A percentile compares a stretch with the other conserved stretches of the same genome.
Conservation (phyloP, 2,113 vertebrate species). For the Nyctibius bracteatus region DNA sequence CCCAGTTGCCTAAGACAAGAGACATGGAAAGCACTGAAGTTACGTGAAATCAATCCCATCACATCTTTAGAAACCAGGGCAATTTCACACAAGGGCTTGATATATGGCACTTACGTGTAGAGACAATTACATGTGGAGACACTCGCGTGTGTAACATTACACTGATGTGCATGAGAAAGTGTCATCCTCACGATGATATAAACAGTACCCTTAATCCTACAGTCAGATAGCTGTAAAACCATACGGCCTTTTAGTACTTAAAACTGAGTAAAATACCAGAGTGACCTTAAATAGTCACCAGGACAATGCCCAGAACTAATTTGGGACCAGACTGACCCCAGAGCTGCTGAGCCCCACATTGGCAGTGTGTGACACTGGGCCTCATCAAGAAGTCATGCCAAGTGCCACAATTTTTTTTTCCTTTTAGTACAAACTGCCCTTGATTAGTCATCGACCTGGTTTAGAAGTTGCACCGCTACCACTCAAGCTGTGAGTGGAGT, state of each 20-base stretch:
- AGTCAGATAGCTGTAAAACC: background rate
- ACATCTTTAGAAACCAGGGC: background rate
- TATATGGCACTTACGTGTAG: background rate
- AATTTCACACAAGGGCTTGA: background rate
- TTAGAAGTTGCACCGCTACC: background rate
- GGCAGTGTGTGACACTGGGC: background rate
- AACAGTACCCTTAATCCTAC: background rate
- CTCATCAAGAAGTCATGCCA: background rate
- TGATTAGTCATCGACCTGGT: conserved; percentile 58
- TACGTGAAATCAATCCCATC: background rate
- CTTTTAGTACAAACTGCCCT: conserved; percentile 28
- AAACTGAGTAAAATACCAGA: background rate
- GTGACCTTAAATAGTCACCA: background rate
- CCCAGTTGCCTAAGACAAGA: background rate
- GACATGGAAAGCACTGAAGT: background rate
- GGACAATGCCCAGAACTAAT: background rate
- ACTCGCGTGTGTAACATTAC: background rate
- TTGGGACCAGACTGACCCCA: background rate
- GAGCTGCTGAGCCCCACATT: background rate
- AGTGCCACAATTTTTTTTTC: background rate
- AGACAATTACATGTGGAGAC: background rate
- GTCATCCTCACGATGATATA: background rate
- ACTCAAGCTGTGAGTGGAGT: background rate
- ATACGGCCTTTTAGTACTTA: background rate
- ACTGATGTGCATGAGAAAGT: background rate